These are phyloP conservation scores for Meda fulgida DNA, from an alignment of 2,797 vertebrate species.

Conservation along the genomic window DNA sequence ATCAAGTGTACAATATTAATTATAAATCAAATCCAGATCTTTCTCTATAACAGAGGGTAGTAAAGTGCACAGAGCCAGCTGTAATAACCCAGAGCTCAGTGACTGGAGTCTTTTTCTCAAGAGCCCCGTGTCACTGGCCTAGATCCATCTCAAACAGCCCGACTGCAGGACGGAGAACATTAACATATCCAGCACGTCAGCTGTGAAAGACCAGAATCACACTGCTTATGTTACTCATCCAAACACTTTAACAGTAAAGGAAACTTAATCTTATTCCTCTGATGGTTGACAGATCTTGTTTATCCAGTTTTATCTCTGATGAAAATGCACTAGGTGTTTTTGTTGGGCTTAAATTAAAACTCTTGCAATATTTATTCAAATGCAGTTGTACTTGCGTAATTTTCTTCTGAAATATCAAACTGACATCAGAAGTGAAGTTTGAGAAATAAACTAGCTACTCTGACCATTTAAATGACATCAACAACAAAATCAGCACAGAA, in stretches of 20 bases:
- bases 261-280: not conserved
- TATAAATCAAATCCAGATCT: constrained; percentile 17
- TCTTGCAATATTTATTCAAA: not conserved
- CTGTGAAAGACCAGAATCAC: not conserved
- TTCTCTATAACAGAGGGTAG: constrained; percentile 8
- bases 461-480: not conserved
- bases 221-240: not conserved
- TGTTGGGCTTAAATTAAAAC: not conserved
- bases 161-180: constrained; percentile 14
- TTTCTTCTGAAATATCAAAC: not conserved
- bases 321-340: not conserved
- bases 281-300: not conserved
- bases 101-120: constrained; percentile 44
- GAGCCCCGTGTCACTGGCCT: constrained; percentile 70
- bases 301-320: too few species aligned
- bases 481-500: not conserved
- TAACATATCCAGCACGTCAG: constrained; percentile 38
- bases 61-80: constrained; percentile 60
- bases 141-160: constrained; percentile 76
- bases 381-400: not conserved
- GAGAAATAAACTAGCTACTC: not conserved
- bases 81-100: constrained; percentile 72
- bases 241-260: not conserved
- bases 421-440: not conserved
- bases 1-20: not conserved